Percentiles rank a stretch among this genome's conserved stretches.
phyloP scores from a whole-genome alignment of 2,888 invertebrate species.

The Yponomeuta cagnagella region DNA sequence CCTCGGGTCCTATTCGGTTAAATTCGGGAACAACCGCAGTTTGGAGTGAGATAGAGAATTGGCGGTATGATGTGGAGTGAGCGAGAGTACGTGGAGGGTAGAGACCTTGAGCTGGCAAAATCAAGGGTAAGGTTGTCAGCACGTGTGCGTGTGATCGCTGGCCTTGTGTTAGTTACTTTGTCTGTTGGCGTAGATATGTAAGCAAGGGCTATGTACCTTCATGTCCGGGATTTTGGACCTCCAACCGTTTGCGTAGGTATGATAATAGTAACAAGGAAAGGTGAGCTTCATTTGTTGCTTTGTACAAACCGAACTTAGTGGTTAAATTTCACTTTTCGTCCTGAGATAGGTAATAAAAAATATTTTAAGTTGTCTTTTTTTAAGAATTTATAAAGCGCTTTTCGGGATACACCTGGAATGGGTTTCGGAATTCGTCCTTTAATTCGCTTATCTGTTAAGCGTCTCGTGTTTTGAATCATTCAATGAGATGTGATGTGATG shows the following conservation, averaged over 20 bases:
- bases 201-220: not conserved
- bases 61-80: constrained; percentile 44
- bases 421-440: too few relatives aligned
- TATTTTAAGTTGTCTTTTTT: too few relatives aligned
- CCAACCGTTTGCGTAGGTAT: not conserved
- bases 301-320: too few relatives aligned
- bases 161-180: constrained; percentile 14
- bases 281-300: too few relatives aligned
- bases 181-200: not conserved
- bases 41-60: constrained; percentile 54
- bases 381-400: too few relatives aligned
- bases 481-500: constrained; percentile 28
- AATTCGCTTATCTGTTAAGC: too few relatives aligned
- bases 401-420: too few relatives aligned
- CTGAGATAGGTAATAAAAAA: too few relatives aligned
- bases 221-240: not conserved
- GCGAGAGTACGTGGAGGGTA: constrained; percentile 49
- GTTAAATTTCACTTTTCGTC: too few relatives aligned
- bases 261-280: too few relatives aligned
- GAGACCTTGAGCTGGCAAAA: constrained; percentile 76
- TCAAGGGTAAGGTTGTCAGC: constrained; percentile 66
- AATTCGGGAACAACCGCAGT: constrained; percentile 65
- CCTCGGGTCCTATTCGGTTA: constrained; percentile 57
- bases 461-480: not conserved
- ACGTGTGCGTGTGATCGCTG: constrained; percentile 50